A percentile compares a stretch with the other conserved stretches of the same genome.
Evolutionary conservation across 1,140 invertebrate species (phyloP).

Genomic region (Sarcophaga peregrina): DNA sequence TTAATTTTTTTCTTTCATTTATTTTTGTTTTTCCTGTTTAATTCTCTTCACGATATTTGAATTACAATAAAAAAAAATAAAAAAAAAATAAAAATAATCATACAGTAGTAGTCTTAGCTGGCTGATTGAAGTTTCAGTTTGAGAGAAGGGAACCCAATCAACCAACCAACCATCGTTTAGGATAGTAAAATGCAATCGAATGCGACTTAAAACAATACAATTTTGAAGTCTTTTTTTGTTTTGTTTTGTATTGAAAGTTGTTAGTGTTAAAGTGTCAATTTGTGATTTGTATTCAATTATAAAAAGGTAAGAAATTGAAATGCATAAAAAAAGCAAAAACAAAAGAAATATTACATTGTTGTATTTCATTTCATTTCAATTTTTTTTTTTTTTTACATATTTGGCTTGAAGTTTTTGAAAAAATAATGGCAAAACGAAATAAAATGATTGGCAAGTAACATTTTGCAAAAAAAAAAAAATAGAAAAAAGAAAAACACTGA

Average conservation of each 20-base stretch:
- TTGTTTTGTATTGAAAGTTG: background rate
- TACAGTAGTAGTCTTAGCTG: background rate
- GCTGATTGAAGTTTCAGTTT: background rate
- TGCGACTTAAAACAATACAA: conserved; percentile 11
- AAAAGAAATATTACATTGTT: background rate
- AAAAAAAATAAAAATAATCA: no score
- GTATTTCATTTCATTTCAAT: background rate
- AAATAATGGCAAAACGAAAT: background rate
- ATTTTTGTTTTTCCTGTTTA: no score
- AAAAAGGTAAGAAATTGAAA: background rate
- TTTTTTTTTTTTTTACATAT: conserved; percentile 13
- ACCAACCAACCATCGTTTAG: no score
- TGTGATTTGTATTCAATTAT: conserved; percentile 25
- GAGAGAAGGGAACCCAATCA: background rate
- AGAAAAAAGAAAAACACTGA: background rate
- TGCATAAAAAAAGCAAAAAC: background rate
- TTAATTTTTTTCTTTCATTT: no score
- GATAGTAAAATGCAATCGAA: background rate
- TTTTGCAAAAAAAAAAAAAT: background rate
- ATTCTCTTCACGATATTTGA: no score
- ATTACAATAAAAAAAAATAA: no score
- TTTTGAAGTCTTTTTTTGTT: background rate
- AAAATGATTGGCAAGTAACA: conserved; percentile 18
- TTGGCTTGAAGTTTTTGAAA: background rate
- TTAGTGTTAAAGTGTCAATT: conserved; percentile 27